phyloP scores from a whole-genome alignment of 2,888 invertebrate genomes.

The Drosophila siamana region DNA sequence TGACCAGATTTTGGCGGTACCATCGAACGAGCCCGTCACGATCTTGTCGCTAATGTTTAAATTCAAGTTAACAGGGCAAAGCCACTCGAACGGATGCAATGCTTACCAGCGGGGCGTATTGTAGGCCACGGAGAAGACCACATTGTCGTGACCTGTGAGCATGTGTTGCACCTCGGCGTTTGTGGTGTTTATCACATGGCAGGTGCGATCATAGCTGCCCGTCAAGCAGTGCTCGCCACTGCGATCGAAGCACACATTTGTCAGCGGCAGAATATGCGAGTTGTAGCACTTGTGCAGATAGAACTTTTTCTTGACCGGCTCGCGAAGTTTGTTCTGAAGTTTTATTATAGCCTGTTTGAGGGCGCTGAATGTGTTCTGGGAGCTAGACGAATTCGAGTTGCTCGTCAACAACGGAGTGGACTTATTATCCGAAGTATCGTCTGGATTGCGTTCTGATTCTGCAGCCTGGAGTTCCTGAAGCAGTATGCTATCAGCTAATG shows the following conservation, averaged over 20 bases:
- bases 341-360: slow-evolving; percentile 88
- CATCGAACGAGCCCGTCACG: slow-evolving; percentile 93
- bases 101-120: slow-evolving; percentile 91
- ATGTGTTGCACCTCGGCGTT: slow-evolving; percentile 89
- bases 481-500: slow-evolving; percentile 66
- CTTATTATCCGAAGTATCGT: not conserved
- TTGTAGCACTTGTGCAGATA: slow-evolving; percentile 88
- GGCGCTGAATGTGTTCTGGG: slow-evolving; percentile 84
- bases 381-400: slow-evolving; percentile 44
- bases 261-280: slow-evolving; percentile 90
- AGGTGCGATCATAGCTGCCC: slow-evolving; percentile 94
- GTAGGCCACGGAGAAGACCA: slow-evolving; percentile 92
- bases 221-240: slow-evolving; percentile 91
- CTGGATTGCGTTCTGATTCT: slow-evolving; percentile 24
- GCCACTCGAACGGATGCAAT: rapidly evolving
- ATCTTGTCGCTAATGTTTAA: slow-evolving; percentile 87
- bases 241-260: slow-evolving; percentile 90
- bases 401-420: slow-evolving; percentile 18
- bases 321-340: slow-evolving; percentile 88
- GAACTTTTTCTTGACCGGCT: slow-evolving; percentile 88
- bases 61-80: not conserved
- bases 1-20: slow-evolving; percentile 91
- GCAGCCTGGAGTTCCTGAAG: slow-evolving; percentile 50
- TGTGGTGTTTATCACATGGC: slow-evolving; percentile 92
- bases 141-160: slow-evolving; percentile 91